Evolutionary conservation across 2,888 invertebrate species (phyloP), one percentile per base, ranked within the genome.

Genomic region (Oscheius sp.): DNA sequence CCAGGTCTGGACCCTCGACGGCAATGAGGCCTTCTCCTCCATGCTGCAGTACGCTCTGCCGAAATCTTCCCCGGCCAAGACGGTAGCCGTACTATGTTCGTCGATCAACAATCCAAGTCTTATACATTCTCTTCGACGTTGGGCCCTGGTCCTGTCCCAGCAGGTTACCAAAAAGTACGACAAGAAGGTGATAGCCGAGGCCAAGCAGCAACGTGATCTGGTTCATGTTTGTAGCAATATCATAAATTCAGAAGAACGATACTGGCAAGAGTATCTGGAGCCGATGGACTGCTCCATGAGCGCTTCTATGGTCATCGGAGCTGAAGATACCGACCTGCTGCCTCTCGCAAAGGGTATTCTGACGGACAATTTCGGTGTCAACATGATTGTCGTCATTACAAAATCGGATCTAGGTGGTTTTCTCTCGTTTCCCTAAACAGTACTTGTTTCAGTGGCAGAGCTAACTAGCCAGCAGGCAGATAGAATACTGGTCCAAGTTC

Each of bases 261-360:
- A 83, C 72, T 88, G 88, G 88, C 87, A 88, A 72, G 88, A 88
- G 70, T 88, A 88, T 74, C 85, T 87, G n/a, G 88, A 88, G 71
- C 88, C 88, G 3, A 76, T 77, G 0, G 81, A 82, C 47, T 81
- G 83, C 9, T 83, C 83, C 48, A 84, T 84, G 83, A 79, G 75
- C 59, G 76, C 83, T 4, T 83, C 83, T 13, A 75, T 79, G 32
- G 76, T 76, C 9, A 76, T 77, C 32, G 78, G 78, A 58, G 78
- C 62, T 60, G 80, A 81, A 35, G 84, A 83, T 42, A 76, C 83
- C 13, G 82, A 78, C 50, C 71, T 86, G 33, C 77, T 87, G 13
- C 84, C 84, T 7, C 80, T 85, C 2, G 87, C 87, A 55, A 77
- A 80, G 53, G 84, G 83, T 63, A 84, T 87, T 13, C 80, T 88